A percentile compares a stretch with the other conserved stretches of the same genome.
phyloP scores from a whole-genome alignment of 2,888 invertebrate genomes.

The Macrosoma leucophasiata region DNA sequence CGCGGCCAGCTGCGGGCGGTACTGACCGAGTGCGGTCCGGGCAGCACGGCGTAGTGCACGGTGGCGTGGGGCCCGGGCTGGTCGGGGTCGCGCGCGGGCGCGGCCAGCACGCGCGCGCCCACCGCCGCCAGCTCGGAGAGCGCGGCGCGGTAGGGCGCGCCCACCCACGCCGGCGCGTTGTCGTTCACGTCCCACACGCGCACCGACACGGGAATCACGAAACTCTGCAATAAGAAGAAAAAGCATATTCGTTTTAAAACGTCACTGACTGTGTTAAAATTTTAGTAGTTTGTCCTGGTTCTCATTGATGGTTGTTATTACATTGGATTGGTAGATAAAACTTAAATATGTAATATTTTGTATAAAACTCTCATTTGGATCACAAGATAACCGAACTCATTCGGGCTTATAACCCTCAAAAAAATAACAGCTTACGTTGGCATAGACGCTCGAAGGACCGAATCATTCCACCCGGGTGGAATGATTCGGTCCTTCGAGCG shows the following conservation, averaged over 20 bases:
- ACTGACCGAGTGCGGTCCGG: conserved; percentile 83
- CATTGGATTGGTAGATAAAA: too few relatives aligned
- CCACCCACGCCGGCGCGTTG: conserved; percentile 89
- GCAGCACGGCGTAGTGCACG: conserved; percentile 87
- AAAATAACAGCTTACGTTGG: conserved; percentile 93
- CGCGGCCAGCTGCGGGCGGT: conserved; percentile 72
- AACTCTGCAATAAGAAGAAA: too few relatives aligned
- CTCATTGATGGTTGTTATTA: too few relatives aligned
- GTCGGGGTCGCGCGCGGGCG: conserved; percentile 88
- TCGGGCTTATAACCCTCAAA: too few relatives aligned
- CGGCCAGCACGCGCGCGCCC: conserved; percentile 84
- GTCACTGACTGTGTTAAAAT: too few relatives aligned
- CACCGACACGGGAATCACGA: conserved; percentile 87
- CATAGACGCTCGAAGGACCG: conserved; percentile 90
- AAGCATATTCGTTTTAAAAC: too few relatives aligned
- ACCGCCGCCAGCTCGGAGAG: conserved; percentile 87
- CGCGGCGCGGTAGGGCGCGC: conserved; percentile 87
- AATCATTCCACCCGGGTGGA: conserved; percentile 89
- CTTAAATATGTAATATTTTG: too few relatives aligned
- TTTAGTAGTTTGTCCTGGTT: too few relatives aligned
- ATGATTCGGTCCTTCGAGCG: too few relatives aligned
- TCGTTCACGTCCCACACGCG: conserved; percentile 94
- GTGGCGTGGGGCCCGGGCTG: conserved; percentile 93
- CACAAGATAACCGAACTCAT: too few relatives aligned
- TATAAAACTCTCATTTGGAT: too few relatives aligned